Evolutionary conservation across 2,113 vertebrate genomes (phyloP), one percentile per base, ranked within the genome.

Genomic region (Porphyrio hochstetteri): DNA sequence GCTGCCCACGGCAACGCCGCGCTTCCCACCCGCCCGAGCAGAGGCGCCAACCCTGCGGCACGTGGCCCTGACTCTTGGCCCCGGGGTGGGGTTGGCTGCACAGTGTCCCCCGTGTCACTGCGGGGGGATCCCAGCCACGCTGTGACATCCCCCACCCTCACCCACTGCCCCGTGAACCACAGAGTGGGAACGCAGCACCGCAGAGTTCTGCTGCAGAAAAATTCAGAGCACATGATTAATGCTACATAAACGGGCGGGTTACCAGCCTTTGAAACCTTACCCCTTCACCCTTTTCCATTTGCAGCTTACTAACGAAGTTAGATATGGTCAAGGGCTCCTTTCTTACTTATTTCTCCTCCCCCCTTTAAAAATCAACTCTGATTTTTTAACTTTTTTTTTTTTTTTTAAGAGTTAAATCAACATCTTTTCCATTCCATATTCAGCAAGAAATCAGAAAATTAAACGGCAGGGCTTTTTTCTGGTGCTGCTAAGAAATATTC

Each of bases 301-400:
- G 97, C 93, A 97, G 95, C 97, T 98, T 97, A 96, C 97, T 98
- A 98, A 97, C 97, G 97, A 97, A 97, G 98, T 98, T 97, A 98
- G 96, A 97, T 97, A 96, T 63, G 91, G 94, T 75, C 92, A 86
- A 83, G 92, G 94, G 68, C 88, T 91, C 83, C 78, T 95, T 97
- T 92, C 92, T 93, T 97, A 55, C 57, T 52, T 80, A 4, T 40
- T 27, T 46, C n/a, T 46, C 90, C 95, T 57, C 50, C 18, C 59
- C 85, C 23, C 19, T 63, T 76, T 11, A 48, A 11, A 92, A 93
- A 97, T 94, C 24, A 67, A 92, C 65, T 93, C 71, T 95, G 94
- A 40, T 40, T 40, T 9, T 40, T 40, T 40, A 40, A 12, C 10
- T 93, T 96, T 23, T 52, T 97, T 97, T 96, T 11, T 52, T 97